Conservation (phyloP, 1,140 invertebrate species). For the Drosophila bocqueti region DNA sequence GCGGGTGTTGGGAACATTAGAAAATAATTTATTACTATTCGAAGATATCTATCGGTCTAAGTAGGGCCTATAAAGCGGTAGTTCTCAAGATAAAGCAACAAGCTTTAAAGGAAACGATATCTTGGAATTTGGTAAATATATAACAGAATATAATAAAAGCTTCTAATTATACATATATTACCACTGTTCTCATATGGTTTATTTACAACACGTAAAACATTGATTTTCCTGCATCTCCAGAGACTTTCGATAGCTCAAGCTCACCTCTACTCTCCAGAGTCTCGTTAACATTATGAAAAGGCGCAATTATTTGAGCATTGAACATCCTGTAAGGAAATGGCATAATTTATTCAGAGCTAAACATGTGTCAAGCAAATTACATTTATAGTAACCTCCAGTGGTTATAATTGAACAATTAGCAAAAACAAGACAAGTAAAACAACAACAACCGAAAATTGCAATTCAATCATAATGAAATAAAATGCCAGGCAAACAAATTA, state of each 20-base stretch:
- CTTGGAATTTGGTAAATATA: neutral
- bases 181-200: neutral
- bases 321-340: neutral
- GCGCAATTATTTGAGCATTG: neutral
- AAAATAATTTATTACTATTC: slow-evolving; percentile 33
- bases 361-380: slow-evolving; percentile 10
- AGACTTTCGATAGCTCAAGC: neutral
- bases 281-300: slow-evolving; percentile 5
- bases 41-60: slow-evolving; percentile 18
- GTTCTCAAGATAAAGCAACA: slow-evolving; percentile 11
- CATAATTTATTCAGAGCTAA: slow-evolving; percentile 1
- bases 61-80: slow-evolving; percentile 18
- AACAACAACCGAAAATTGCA: slow-evolving; percentile 19
- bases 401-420: slow-evolving; percentile 41
- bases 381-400: slow-evolving; percentile 11
- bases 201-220: slow-evolving; percentile 2
- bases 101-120: too few species aligned
- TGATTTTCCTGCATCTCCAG: neutral
- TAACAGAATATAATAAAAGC: neutral
- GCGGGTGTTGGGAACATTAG: slow-evolving; percentile 8
- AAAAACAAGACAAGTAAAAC: slow-evolving; percentile 4
- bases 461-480: slow-evolving; percentile 43
- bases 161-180: neutral
- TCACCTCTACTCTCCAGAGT: neutral
- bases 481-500: slow-evolving; percentile 36